phyloP scores from a whole-genome alignment of 2,797 vertebrate genomes.

The Syndactyla subalaris region DNA sequence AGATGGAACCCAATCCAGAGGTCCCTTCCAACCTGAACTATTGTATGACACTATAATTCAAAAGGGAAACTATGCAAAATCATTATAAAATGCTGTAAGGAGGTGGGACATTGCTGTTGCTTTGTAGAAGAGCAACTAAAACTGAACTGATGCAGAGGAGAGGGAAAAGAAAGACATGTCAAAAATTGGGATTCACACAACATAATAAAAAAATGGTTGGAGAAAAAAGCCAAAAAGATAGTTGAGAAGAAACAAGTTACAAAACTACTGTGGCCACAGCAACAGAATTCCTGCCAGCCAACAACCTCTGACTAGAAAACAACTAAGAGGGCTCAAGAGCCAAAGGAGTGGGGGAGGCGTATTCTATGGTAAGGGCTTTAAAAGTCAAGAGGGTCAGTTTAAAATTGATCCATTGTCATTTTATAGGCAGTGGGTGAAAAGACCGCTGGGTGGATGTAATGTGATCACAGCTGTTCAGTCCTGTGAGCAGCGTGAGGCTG shows the following conservation, averaged over 20 bases:
- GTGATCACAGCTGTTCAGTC: constrained; percentile 38
- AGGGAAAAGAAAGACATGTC: background rate
- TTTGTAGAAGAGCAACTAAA: background rate
- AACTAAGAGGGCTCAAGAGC: background rate
- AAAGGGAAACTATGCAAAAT: background rate
- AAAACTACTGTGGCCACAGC: background rate
- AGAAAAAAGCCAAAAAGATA: background rate
- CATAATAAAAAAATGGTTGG: background rate
- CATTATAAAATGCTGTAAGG: background rate
- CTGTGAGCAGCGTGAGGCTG: constrained; percentile 36
- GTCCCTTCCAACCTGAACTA: background rate
- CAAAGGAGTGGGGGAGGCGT: background rate
- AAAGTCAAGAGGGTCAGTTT: constrained; percentile 62
- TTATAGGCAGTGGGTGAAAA: constrained; percentile 45
- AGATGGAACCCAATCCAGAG: background rate
- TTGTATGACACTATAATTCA: background rate
- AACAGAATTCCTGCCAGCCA: background rate
- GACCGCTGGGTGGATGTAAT: constrained; percentile 61
- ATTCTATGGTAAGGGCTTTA: background rate
- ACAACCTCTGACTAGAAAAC: background rate
- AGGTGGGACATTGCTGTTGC: background rate
- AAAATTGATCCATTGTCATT: constrained; percentile 62
- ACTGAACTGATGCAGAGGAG: background rate
- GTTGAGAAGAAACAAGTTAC: background rate
- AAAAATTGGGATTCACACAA: background rate